These are phyloP conservation scores for Hymenopus coronatus DNA, from an alignment of 2,888 invertebrate genomes.

Conservation along the genomic window DNA sequence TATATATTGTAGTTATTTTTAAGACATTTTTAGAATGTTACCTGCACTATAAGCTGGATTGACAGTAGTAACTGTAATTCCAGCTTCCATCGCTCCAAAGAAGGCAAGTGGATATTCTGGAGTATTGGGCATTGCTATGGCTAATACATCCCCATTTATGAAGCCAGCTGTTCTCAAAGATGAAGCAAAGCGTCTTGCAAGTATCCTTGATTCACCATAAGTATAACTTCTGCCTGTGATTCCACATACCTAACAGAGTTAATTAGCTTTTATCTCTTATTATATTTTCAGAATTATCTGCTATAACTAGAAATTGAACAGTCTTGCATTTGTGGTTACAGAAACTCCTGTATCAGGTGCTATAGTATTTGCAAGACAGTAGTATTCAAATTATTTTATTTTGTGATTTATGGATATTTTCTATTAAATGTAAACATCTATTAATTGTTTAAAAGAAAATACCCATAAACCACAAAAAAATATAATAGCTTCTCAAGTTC, in stretches of 20 bases:
- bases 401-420: no score
- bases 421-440: no score
- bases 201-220: neutral
- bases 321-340: no score
- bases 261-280: neutral
- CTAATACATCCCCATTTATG: conserved; percentile 22
- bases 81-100: conserved; percentile 40
- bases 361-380: no score
- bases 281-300: neutral
- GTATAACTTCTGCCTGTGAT: neutral
- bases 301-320: neutral
- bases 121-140: conserved; percentile 42
- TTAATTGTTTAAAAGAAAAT: no score
- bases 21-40: conserved; percentile 8
- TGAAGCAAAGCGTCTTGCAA: neutral
- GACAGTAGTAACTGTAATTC: conserved; percentile 37
- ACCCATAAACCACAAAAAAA: no score
- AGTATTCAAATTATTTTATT: no score
- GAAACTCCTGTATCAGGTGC: no score
- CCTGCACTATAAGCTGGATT: conserved; percentile 36
- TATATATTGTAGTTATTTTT: no score
- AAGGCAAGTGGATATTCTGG: conserved; percentile 41
- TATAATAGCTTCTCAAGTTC: no score
- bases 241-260: neutral
- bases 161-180: neutral